Percentiles rank a stretch among this genome's conserved stretches.
These are phyloP conservation scores for Chaitophorus viminalis DNA, from an alignment of 2,888 invertebrate genomes.

Conservation along the genomic window DNA sequence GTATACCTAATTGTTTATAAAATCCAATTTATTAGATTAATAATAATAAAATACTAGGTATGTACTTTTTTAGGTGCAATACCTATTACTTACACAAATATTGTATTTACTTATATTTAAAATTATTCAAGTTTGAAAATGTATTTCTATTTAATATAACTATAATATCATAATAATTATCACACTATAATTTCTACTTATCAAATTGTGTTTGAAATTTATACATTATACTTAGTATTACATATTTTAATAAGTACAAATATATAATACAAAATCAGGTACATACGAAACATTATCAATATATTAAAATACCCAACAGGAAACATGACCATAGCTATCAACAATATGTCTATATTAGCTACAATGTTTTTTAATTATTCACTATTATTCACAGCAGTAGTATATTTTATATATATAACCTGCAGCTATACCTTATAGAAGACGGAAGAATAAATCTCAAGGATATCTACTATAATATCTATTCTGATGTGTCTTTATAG, in stretches of 20 bases:
- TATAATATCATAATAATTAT: too few species aligned
- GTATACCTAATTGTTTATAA: too few species aligned
- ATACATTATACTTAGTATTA: neutral
- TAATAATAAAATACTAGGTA: too few species aligned
- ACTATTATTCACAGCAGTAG: constrained; percentile 32
- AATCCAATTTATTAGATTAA: too few species aligned
- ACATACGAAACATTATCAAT: constrained; percentile 19
- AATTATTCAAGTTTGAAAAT: too few species aligned
- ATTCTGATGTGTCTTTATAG: neutral
- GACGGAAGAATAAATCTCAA: constrained; percentile 49
- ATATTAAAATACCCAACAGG: constrained; percentile 30
- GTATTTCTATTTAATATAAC: too few species aligned
- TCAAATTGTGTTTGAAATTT: too few species aligned
- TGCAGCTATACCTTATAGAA: neutral
- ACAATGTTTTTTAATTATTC: constrained; percentile 41
- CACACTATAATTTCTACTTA: too few species aligned
- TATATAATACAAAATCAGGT: neutral
- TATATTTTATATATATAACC: constrained; percentile 4
- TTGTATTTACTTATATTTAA: too few species aligned
- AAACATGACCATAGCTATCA: constrained; percentile 34
- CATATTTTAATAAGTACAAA: neutral
- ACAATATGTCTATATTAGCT: too few species aligned
- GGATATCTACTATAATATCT: constrained; percentile 26
- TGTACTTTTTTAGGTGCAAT: too few species aligned
- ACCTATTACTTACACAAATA: too few species aligned